Base-by-base conservation (phyloP, 2,888 invertebrate genomes). In the Epinotia nisella region DNA sequence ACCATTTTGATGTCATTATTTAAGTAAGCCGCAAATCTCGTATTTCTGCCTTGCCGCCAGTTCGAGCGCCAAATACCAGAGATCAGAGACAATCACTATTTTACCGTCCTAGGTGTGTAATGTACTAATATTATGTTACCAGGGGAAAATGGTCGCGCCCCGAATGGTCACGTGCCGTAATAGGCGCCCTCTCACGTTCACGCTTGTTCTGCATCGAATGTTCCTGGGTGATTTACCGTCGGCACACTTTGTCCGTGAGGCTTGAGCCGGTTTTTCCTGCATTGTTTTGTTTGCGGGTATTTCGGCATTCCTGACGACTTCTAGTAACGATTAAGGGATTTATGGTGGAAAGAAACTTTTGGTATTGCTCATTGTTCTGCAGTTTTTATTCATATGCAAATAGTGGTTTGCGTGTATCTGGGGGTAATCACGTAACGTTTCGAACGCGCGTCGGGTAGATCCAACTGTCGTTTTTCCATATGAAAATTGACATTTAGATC, bases 211-310 rank as follows among this genome's bases (percentile, higher is more conserved):
- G 82, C 81, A 82, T 79, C 76, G 79, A 78, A 78, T 80, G 81
- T 83, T 49, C 83, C 81, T 71, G 69, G 76, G 81, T 87, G 86
- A 89, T 89, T 87, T 87, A 88, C 81, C 74, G 78, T 73, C 77
- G 80, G 82, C 79, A 81, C 84, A 84, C 83, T 85, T 83, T 78
- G 81, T 82, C 75, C 84, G 81, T 83, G 83, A 77, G 78, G 78
- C 76, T 76, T 76, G 79, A 78, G 79, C 64, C 69, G 39, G 74
- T 73, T 73, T 72, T 64, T 64, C 73, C 49, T 41, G 17, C 53
- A 64, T 69, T 69, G 51, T 69, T 64, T 53, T 69, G 58, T 73
- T 69, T 64, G 55, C 29, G 72, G 41, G 15, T 29, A 53, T 71
- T 60, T 39, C 58, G 24, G 21, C n/a, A 35, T 55, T 61, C n/a